These are phyloP conservation scores for Imbricaverruca yamaguchii DNA, from an alignment of 2,888 invertebrate genomes.

Conservation along the genomic window DNA sequence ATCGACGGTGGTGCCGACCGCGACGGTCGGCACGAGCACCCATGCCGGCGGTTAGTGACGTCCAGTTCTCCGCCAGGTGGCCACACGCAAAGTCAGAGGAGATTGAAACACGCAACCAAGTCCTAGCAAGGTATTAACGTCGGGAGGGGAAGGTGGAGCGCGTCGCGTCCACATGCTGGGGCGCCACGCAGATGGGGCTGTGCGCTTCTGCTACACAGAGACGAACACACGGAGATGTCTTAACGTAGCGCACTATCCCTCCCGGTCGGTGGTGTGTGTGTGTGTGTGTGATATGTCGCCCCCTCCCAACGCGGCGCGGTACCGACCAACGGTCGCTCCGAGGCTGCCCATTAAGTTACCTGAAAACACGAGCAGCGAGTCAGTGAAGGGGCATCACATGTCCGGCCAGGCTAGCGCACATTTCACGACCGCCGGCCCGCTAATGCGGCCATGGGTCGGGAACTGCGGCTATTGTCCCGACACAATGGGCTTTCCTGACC, in stretches of 20 bases:
- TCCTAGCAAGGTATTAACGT: not conserved
- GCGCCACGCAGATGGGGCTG: too few species aligned
- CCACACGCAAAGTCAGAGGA: slow-evolving; percentile 1
- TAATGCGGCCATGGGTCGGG: too few species aligned
- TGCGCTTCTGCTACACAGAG: too few species aligned
- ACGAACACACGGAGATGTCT: not conserved
- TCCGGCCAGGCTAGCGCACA: too few species aligned
- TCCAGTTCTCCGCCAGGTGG: not conserved
- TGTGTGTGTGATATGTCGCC: slow-evolving; percentile 17
- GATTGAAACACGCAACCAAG: slow-evolving; percentile 7
- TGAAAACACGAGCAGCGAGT: too few species aligned
- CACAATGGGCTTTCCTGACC: too few species aligned
- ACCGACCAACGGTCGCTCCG: not conserved
- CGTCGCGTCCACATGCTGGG: not conserved
- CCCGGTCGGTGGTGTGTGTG: not conserved
- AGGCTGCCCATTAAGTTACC: not conserved
- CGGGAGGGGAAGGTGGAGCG: not conserved
- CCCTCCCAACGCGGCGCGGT: not conserved
- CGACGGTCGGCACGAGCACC: not conserved
- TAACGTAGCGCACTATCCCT: slow-evolving; percentile 4
- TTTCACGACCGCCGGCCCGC: too few species aligned
- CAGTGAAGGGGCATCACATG: too few species aligned
- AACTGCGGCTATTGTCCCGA: too few species aligned
- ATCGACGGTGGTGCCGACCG: too few species aligned
- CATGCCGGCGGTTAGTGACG: not conserved